phyloP scores from a whole-genome alignment of 2,113 vertebrate genomes.

The Pantherophis guttatus region DNA sequence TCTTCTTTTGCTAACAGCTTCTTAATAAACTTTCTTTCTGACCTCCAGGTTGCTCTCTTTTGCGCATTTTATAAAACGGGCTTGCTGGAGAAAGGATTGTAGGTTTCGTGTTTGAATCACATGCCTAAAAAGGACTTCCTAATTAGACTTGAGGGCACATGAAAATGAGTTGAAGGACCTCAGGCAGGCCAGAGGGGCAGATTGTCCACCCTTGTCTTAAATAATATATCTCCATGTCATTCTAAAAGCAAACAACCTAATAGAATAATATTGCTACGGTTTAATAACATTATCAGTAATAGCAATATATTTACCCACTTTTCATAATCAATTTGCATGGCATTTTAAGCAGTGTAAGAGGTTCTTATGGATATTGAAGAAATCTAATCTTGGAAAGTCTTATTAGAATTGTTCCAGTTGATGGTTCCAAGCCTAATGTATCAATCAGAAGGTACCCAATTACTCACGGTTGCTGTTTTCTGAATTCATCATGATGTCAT shows the following conservation, averaged over 20 bases:
- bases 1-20: neutral
- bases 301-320: neutral
- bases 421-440: neutral
- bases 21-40: neutral
- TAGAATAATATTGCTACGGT: neutral
- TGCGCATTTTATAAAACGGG: neutral
- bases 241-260: neutral
- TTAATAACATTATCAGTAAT: neutral
- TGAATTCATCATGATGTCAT: neutral
- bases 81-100: neutral
- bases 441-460: neutral
- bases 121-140: neutral
- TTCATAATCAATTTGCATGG: neutral
- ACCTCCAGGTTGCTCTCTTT: neutral
- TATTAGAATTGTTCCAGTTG: neutral
- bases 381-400: neutral
- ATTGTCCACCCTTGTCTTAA: neutral
- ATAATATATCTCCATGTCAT: neutral
- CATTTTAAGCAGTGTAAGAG: neutral
- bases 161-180: neutral
- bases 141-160: neutral
- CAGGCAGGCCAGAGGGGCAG: neutral
- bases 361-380: neutral
- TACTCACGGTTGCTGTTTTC: neutral
- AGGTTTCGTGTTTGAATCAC: neutral